A percentile compares a stretch with the other conserved stretches of the same genome.
phyloP scores from a whole-genome alignment of 2,797 vertebrate genomes.

The Syngnathus rostellatus region DNA sequence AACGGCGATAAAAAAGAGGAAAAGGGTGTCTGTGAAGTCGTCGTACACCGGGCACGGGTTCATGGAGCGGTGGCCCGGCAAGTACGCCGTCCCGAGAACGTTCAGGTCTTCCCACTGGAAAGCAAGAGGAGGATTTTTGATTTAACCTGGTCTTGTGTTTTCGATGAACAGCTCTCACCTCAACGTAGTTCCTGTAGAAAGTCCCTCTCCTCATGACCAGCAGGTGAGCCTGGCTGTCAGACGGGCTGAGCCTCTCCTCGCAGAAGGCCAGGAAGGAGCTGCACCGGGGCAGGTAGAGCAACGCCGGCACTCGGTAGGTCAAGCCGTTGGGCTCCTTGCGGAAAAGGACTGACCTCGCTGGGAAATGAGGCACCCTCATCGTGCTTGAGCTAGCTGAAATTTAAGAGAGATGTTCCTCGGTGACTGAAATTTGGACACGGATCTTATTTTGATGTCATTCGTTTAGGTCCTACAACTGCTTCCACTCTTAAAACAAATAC shows the following conservation, averaged over 20 bases:
- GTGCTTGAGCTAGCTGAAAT: slow-evolving; percentile 10
- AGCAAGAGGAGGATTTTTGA: background rate
- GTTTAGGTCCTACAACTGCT: background rate
- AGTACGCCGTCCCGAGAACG: slow-evolving; percentile 71
- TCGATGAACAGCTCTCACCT: slow-evolving; percentile 64
- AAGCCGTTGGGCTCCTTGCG: slow-evolving; percentile 78
- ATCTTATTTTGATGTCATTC: background rate
- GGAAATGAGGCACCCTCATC: slow-evolving; percentile 69
- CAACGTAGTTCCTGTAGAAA: slow-evolving; percentile 77
- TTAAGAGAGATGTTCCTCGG: background rate
- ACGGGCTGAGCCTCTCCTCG: slow-evolving; percentile 81
- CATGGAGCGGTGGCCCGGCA: slow-evolving; percentile 87
- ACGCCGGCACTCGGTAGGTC: slow-evolving; percentile 85
- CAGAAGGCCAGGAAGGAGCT: slow-evolving; percentile 84
- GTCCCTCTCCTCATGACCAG: slow-evolving; percentile 82
- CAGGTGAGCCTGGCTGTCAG: slow-evolving; percentile 84
- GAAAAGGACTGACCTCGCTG: slow-evolving; percentile 80
- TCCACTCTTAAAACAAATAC: background rate
- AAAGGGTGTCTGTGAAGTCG: slow-evolving; percentile 79
- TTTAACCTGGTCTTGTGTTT: background rate
- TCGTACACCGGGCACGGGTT: slow-evolving; percentile 92
- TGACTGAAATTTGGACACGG: background rate
- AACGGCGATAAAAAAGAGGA: slow-evolving; percentile 93
- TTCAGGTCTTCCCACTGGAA: slow-evolving; percentile 82
- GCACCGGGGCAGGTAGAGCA: slow-evolving; percentile 73